Conservation (phyloP, 2,888 invertebrate genomes). For the Lepetodrilus schrolli region DNA sequence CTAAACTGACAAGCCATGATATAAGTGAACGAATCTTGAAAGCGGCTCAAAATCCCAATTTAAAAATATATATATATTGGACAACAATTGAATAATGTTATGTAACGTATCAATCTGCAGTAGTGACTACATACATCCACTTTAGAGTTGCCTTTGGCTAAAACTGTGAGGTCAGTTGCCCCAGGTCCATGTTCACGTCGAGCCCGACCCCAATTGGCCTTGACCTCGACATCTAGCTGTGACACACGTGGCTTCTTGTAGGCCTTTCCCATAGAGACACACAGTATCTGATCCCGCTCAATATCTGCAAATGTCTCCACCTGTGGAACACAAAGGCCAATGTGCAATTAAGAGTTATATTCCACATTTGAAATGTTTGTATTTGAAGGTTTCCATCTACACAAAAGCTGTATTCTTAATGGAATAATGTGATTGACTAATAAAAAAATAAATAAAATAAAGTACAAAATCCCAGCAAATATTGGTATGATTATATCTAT, state of each 20-base stretch:
- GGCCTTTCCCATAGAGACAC: slow-evolving; percentile 69
- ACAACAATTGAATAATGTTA: background rate
- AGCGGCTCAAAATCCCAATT: background rate
- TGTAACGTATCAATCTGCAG: background rate
- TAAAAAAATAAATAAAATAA: too few relatives aligned
- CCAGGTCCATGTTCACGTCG: slow-evolving; percentile 70
- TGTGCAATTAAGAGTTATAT: too few relatives aligned
- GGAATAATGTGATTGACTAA: too few relatives aligned
- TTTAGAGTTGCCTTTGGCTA: slow-evolving; percentile 62
- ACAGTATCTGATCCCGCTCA: slow-evolving; percentile 70
- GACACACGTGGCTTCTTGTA: slow-evolving; percentile 63
- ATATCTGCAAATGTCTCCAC: slow-evolving; percentile 67
- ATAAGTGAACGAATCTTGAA: background rate
- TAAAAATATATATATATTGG: background rate
- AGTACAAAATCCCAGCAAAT: too few relatives aligned
- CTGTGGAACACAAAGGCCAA: slow-evolving; percentile 50
- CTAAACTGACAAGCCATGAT: too few relatives aligned
- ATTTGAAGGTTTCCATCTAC: too few relatives aligned
- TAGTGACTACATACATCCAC: slow-evolving; percentile 70
- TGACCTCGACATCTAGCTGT: slow-evolving; percentile 69
- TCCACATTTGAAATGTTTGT: too few relatives aligned
- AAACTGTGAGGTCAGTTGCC: slow-evolving; percentile 72
- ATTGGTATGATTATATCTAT: too few relatives aligned
- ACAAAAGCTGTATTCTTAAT: too few relatives aligned
- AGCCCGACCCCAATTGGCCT: slow-evolving; percentile 75